Evolutionary conservation across 2,888 invertebrate genomes (phyloP).

Genomic region (Erebia aethiops): DNA sequence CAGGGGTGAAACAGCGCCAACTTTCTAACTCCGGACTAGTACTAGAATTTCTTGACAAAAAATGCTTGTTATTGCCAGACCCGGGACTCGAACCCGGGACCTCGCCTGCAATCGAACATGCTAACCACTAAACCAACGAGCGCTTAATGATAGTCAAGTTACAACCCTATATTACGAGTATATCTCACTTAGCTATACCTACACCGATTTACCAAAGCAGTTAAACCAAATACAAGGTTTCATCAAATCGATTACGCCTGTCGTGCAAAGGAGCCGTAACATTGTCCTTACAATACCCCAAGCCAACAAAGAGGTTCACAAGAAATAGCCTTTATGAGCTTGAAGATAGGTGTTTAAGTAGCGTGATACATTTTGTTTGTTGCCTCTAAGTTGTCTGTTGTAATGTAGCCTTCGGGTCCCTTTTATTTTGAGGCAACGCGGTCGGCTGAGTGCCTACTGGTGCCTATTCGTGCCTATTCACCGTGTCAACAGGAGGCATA

Average conservation of each 20-base stretch:
- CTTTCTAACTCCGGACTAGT: no score
- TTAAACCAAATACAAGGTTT: conserved; percentile 25
- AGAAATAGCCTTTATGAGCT: background rate
- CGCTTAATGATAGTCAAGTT: no score
- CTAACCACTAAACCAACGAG: no score
- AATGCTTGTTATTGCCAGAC: no score
- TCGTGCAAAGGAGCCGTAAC: conserved; percentile 23
- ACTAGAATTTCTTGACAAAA: no score
- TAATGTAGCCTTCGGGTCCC: conserved; percentile 43
- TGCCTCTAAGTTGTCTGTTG: background rate
- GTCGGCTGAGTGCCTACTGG: conserved; percentile 41
- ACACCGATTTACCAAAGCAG: conserved; percentile 18
- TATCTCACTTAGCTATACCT: background rate
- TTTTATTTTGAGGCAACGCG: conserved; percentile 56
- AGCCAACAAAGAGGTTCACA: background rate
- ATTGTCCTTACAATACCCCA: conserved; percentile 23
- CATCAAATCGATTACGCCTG: conserved; percentile 35
- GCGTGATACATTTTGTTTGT: background rate
- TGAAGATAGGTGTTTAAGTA: background rate
- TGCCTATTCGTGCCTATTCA: conserved; percentile 36
- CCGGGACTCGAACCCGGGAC: no score
- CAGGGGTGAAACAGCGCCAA: no score
- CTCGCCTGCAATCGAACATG: no score
- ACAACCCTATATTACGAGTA: background rate
- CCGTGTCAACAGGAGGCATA: no score